Evolutionary conservation across 2,797 vertebrate species (phyloP).

Genomic region (Darevskia nairensis): DNA sequence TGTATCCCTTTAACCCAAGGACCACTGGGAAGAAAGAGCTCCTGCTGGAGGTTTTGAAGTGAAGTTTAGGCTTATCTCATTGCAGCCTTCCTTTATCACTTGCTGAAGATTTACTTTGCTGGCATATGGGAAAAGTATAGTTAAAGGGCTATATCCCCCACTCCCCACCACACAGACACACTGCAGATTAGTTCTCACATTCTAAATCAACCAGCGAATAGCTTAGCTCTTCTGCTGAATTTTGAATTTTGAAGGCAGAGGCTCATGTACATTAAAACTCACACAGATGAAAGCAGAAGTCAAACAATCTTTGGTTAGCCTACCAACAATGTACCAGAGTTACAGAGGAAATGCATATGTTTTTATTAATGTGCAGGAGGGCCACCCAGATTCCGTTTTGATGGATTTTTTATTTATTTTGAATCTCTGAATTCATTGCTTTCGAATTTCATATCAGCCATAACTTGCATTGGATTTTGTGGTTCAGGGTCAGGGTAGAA

Average conservation of each 20-base stretch:
- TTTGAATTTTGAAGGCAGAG: neutral
- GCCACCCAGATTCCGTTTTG: too few relatives aligned
- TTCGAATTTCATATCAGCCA: neutral
- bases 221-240: constrained; percentile 26
- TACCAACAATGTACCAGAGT: neutral
- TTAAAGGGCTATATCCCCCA: constrained; percentile 29
- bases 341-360: neutral
- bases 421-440: neutral
- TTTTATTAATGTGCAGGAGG: neutral
- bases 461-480: neutral
- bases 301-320: constrained; percentile 34
- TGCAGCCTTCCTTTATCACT: constrained; percentile 8
- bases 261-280: neutral
- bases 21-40: constrained; percentile 11
- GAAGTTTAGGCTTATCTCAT: constrained; percentile 43
- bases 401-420: too few relatives aligned
- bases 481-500: too few relatives aligned
- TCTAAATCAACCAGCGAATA: constrained; percentile 53
- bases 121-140: neutral
- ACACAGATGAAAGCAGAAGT: constrained; percentile 21
- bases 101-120: constrained; percentile 46
- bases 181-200: constrained; percentile 35
- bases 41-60: constrained; percentile 29
- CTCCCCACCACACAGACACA: neutral
- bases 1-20: neutral